Evolutionary conservation across 2,113 vertebrate genomes (phyloP), one percentile per base, ranked within the genome.

Genomic region (Bucco capensis): DNA sequence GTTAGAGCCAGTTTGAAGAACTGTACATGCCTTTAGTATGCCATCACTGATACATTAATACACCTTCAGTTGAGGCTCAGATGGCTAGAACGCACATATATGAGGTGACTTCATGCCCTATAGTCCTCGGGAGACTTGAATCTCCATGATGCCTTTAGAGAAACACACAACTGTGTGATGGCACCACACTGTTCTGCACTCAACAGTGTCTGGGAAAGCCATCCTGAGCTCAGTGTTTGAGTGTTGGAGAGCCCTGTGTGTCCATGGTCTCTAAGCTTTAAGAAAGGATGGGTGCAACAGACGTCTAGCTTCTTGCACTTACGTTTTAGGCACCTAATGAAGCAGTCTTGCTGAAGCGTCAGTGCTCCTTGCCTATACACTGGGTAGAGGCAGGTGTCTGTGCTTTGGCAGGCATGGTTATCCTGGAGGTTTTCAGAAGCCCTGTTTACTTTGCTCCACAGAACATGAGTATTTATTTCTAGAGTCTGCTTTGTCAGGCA

Each of bases 251-350:
- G 11, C 21, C 7, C 3, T 0, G 6, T 2, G 4, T 35, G 28
- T 21, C 27, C 0, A 1, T 7, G 1, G 15, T 25, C 18, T n/a
- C 22, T 12, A 1, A 0, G 0, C 5, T n/a, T 4, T 7, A 7
- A 19, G 47, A 14, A 25, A 19, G 7, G 35, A 7, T 12, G 28
- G 17, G 1, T 11, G 1, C 14, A 16, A 19, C 24, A 30, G 7
- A 8, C 19, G 12, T 2, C 14, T 31, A 0, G 3, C 8, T 37
- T 33, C 62, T 6, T 19, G 3, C 16, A 11, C 16, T 49, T 33
- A 14, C 7, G 14, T 61, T 81, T 73, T 44, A 35, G 47, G 22
- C 19, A 21, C 8, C 0, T 1, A n/a, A 21, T 0, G 5, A 61
- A 84, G 21, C 23, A 38, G 38, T 15, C n/a, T 37, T 33, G 23